Percentiles rank a stretch among this genome's conserved stretches.
These are phyloP conservation scores for Musca domestica DNA, from an alignment of 1,140 invertebrate species.

Conservation along the genomic window DNA sequence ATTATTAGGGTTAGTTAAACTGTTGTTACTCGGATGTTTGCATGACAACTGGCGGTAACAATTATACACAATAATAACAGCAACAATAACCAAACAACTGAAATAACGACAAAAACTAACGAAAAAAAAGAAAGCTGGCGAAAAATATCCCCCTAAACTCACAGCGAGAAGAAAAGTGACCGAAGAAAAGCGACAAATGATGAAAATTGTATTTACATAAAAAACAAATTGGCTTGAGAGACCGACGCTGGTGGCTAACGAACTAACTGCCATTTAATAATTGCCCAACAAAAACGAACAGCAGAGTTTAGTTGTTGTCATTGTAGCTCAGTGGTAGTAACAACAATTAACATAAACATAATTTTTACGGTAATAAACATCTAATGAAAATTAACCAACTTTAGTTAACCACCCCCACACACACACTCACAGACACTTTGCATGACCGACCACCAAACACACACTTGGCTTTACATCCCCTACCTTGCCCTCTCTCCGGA, in stretches of 20 bases:
- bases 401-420: background rate
- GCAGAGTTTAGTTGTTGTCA: background rate
- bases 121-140: background rate
- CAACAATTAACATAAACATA: slow-evolving; percentile 22
- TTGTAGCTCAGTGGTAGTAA: background rate
- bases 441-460: background rate
- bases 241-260: background rate
- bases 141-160: background rate
- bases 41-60: slow-evolving; percentile 21
- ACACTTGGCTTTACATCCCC: background rate
- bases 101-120: background rate
- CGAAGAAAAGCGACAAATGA: too few species aligned
- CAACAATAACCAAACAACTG: slow-evolving; percentile 8
- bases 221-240: background rate
- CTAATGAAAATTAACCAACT: slow-evolving; percentile 18
- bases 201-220: background rate
- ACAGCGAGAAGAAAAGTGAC: background rate
- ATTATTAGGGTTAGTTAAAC: slow-evolving; percentile 21
- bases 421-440: background rate
- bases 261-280: background rate
- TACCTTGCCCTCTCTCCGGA: too few species aligned
- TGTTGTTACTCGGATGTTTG: slow-evolving; percentile 20
- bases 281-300: background rate
- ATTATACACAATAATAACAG: slow-evolving; percentile 20
- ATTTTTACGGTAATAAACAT: slow-evolving; percentile 22